Percentiles rank a stretch among this genome's conserved stretches.
These are phyloP conservation scores for Caenorhabditis doughertyi DNA, from an alignment of 2,888 invertebrate species.

Conservation along the genomic window DNA sequence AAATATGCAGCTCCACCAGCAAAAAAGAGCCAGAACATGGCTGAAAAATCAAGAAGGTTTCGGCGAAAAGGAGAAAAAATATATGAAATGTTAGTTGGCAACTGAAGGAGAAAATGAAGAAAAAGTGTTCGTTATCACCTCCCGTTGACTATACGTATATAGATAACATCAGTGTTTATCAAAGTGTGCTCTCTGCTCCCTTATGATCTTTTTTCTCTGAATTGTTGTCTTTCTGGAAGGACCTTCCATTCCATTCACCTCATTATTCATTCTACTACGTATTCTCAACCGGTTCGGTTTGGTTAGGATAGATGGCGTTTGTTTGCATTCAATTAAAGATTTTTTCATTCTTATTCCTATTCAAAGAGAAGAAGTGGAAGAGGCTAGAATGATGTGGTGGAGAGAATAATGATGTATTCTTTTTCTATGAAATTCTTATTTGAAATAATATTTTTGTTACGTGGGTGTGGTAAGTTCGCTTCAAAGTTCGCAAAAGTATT, in stretches of 20 bases:
- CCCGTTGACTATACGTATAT: slow-evolving; percentile 51
- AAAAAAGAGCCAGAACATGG: slow-evolving; percentile 43
- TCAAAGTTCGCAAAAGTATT: no score
- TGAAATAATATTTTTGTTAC: no score
- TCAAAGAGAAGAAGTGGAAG: background rate
- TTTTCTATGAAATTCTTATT: no score
- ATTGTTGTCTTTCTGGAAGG: background rate
- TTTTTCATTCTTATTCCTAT: slow-evolving; percentile 3
- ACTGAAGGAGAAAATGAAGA: background rate
- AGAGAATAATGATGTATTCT: background rate
- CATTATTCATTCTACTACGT: slow-evolving; percentile 12
- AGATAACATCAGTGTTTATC: slow-evolving; percentile 40
- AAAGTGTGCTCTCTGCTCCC: slow-evolving; percentile 34
- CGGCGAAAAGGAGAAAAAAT: slow-evolving; percentile 9
- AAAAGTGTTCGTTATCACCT: slow-evolving; percentile 52
- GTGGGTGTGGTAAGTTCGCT: no score
- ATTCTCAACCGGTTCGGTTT: slow-evolving; percentile 24
- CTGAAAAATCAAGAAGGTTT: background rate
- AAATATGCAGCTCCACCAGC: slow-evolving; percentile 42
- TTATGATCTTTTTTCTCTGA: background rate
- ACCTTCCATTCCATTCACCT: background rate
- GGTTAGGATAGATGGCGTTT: slow-evolving; percentile 4
- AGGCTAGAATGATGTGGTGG: background rate
- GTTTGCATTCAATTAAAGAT: slow-evolving; percentile 60
- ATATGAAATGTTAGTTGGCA: slow-evolving; percentile 8